Base-by-base conservation (phyloP, 2,888 invertebrate genomes). In the Stramonita haemastoma region DNA sequence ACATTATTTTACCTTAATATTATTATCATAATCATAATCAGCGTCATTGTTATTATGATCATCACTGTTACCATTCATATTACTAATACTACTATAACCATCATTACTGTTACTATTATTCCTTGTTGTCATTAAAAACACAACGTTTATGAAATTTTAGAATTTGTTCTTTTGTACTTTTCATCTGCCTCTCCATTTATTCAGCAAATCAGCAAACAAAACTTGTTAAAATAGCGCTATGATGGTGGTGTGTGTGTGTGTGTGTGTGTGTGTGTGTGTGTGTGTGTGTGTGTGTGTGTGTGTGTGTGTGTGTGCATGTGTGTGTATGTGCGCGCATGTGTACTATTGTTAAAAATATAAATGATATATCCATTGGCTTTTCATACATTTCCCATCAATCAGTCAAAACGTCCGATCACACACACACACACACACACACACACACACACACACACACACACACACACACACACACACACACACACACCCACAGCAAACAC, bases 391-490 rank as follows among this genome's bases (percentile, higher is more conserved):
- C 13, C 77, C 26, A 29, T n/a, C 13, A 13, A 2, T 32, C 32
- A 15, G 29, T 29, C 26, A 36, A 29, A 83, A 88, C 5, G 66
- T 11, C 66, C 66, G 32, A 26, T 66, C 66, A 88, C 15, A 88
- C 60, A 83, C 29, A 57, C 36, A 84, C 15, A 83, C 32, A 60
- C 34, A 88, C 29, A 22, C 29, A 88, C 81, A 79, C 32, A 88
- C 57, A 46, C 57, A 83, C 56, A 83, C 56, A 88, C 19, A 81
- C 29, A 88, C 29, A 83, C 22, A 79, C 34, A 83, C 34, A 88
- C 34, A 46, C 22, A 83, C 15, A 79, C 17, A 79, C 60, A 83
- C 60, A 88, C 32, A 83, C 34, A 60, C 29, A 60, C 60, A 88
- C 26, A 83, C 66, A 81, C 66, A 66, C 17, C 66, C 17, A 66